Conservation (phyloP, 2,888 invertebrate species). For the Catonia carolina region DNA sequence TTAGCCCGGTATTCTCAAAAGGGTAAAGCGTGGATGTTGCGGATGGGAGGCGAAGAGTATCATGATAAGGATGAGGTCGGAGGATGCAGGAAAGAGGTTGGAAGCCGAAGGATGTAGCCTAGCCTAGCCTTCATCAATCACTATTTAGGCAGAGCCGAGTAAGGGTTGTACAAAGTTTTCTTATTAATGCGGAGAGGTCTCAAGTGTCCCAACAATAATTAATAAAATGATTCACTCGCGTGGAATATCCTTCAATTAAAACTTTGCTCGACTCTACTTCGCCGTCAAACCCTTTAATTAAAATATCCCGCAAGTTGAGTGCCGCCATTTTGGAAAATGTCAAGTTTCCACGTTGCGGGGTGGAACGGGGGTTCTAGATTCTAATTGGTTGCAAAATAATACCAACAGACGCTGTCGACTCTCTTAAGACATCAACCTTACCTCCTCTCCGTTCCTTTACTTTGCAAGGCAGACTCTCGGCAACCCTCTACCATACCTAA, state of each 20-base stretch:
- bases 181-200: slow-evolving; percentile 31
- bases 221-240: slow-evolving; percentile 34
- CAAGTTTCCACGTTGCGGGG: slow-evolving; percentile 5
- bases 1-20: no score
- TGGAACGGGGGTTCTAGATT: slow-evolving; percentile 8
- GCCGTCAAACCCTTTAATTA: slow-evolving; percentile 27
- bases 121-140: slow-evolving; percentile 10
- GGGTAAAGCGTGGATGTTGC: no score
- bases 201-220: slow-evolving; percentile 32
- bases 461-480: not conserved
- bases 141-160: not conserved
- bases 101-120: no score
- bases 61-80: no score
- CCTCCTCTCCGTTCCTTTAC: not conserved
- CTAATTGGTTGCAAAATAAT: slow-evolving; percentile 24
- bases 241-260: slow-evolving; percentile 35
- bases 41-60: no score
- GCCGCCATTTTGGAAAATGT: slow-evolving; percentile 28
- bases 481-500: no score
- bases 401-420: slow-evolving; percentile 13
- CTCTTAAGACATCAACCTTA: slow-evolving; percentile 4
- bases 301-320: slow-evolving; percentile 33
- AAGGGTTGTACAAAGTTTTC: slow-evolving; percentile 28
- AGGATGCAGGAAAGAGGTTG: no score
- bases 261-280: slow-evolving; percentile 32